Conservation (phyloP, 2,888 invertebrate species). For the Eledone cirrhosa region DNA sequence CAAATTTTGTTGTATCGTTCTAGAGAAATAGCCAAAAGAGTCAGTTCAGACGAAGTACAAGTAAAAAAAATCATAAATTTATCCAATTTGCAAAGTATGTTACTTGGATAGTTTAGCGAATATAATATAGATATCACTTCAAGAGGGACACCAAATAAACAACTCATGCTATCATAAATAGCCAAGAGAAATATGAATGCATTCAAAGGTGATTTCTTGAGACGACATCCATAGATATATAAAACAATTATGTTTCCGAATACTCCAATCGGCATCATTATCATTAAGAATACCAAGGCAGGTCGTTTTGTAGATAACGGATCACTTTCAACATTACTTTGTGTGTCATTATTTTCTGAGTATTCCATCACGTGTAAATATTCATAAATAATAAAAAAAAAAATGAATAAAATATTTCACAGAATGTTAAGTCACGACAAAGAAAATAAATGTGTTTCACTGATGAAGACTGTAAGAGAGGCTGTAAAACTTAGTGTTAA, state of each 20-base stretch:
- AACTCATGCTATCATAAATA: neutral
- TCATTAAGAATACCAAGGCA: too few species aligned
- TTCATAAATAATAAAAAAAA: too few species aligned
- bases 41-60: neutral
- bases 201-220: neutral
- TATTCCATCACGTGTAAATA: too few species aligned
- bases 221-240: neutral
- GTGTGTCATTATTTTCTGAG: too few species aligned
- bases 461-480: too few species aligned
- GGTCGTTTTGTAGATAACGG: too few species aligned
- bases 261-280: neutral
- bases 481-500: too few species aligned
- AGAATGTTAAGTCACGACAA: too few species aligned
- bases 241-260: neutral
- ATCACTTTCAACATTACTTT: too few species aligned
- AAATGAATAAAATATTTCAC: too few species aligned
- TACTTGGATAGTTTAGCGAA: neutral
- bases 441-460: too few species aligned
- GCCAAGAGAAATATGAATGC: neutral
- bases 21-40: neutral
- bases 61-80: neutral
- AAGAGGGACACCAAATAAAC: neutral
- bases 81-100: neutral
- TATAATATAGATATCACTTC: neutral
- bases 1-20: constrained; percentile 13